Evolutionary conservation across 2,888 invertebrate genomes (phyloP).

Genomic region (Drosophila mimetica): DNA sequence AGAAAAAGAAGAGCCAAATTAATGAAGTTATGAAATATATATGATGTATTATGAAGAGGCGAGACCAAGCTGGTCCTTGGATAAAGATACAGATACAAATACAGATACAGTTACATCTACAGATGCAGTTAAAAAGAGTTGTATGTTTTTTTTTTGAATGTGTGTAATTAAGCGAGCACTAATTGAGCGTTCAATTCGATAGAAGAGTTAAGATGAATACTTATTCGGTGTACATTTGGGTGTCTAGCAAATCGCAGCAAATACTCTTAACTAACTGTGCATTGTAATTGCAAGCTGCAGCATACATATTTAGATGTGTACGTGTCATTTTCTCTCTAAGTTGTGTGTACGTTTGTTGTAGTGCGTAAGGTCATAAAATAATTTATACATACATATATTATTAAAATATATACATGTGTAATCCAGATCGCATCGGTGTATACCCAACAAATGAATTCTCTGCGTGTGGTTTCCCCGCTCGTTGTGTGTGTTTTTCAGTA

Average conservation of each 20-base stretch:
- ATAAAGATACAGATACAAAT: constrained; percentile 8
- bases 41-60: neutral
- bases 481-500: constrained; percentile 52
- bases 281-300: constrained; percentile 44
- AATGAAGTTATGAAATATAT: neutral
- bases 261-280: constrained; percentile 34
- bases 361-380: constrained; percentile 14
- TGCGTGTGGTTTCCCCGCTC: constrained; percentile 35
- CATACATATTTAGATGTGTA: constrained; percentile 15
- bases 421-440: constrained; percentile 12
- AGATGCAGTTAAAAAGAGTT: constrained; percentile 7
- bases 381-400: constrained; percentile 2
- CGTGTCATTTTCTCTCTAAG: constrained; percentile 26
- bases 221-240: constrained; percentile 43
- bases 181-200: constrained; percentile 4
- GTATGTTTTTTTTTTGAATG: constrained; percentile 21
- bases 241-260: constrained; percentile 52
- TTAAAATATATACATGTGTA: neutral
- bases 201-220: neutral
- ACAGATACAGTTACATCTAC: neutral
- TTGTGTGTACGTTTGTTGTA: constrained; percentile 26
- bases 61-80: constrained; percentile 39
- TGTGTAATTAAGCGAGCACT: constrained; percentile 13
- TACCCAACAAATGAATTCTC: constrained; percentile 14
- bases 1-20: neutral